Conservation (phyloP, 2,888 invertebrate genomes). For the Strigamia maritima region DNA sequence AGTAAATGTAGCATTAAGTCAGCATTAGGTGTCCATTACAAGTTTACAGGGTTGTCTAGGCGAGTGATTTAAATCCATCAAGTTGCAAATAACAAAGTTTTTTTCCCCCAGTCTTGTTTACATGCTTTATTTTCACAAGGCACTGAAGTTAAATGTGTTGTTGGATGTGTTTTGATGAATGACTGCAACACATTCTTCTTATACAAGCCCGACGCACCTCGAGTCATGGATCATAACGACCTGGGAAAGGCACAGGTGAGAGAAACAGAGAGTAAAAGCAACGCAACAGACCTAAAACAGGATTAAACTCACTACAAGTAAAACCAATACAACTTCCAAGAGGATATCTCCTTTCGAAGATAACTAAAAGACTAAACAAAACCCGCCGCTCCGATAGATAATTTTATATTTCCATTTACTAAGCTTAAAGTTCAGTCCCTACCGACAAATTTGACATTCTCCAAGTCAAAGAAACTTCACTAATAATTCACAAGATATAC, state of each 20-base stretch:
- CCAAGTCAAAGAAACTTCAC: too few species aligned
- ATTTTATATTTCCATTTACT: too few species aligned
- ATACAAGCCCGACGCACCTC: neutral
- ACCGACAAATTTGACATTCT: too few species aligned
- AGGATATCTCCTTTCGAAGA: neutral
- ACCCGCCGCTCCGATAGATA: too few species aligned
- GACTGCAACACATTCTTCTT: neutral
- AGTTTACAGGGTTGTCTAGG: too few species aligned
- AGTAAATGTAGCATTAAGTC: too few species aligned
- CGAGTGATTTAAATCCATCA: neutral
- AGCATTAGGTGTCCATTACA: too few species aligned
- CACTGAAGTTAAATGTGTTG: neutral
- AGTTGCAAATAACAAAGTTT: neutral
- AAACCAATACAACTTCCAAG: neutral
- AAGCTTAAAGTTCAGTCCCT: too few species aligned
- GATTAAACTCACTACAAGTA: neutral
- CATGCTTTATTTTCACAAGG: neutral
- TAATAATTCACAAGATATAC: too few species aligned
- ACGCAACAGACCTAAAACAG: neutral
- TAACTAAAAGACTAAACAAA: neutral
- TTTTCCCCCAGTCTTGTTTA: neutral
- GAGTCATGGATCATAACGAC: neutral
- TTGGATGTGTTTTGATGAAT: neutral
- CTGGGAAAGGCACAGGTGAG: constrained; percentile 4
- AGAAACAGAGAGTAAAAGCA: neutral